Evolutionary conservation across 2,888 invertebrate genomes (phyloP), one percentile per base, ranked within the genome.

Genomic region (Trissonchulus sp.): DNA sequence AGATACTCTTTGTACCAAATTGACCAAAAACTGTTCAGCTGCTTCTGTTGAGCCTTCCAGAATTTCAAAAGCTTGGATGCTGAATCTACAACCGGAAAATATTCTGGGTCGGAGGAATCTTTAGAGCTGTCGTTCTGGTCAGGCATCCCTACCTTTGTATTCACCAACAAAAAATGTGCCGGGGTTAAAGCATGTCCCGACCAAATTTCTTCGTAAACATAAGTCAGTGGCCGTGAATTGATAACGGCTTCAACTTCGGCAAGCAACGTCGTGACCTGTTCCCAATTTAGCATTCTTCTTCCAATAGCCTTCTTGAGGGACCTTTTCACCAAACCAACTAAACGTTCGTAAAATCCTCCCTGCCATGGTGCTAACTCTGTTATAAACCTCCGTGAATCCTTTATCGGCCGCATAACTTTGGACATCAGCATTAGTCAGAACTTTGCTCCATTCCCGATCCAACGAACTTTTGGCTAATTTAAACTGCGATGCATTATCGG

Each of bases 341-440:
- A 77, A 28, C 85, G 78, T 78, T 87, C 86, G 81, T 84, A 87
- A 78, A 83, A 84, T 63, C 86, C 86, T 73, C 86, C 86, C 85
- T 84, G 84, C 86, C 86, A 87, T 1, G 85, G 79, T 1, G 85
- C 83, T 0, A 81, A 78, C 1, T 84, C 85, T 2, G 84, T 83
- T 72, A 83, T 86, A 76, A 85, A 86, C 23, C 77, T 78, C 81
- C 82, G 73, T 28, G 60, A 81, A 81, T 30, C 71, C 72, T 37
- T 78, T n/a, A 1, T 69, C 33, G 30, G 75, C 68, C 63, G 23
- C 35, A 2, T 73, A 69, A 2, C 63, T 63, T n/a, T 31, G 2
- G 1, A 72, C 18, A 74, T 73, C 73, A n/a, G 8, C 33, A 35
- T 71, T 28, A n/a, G 2, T 30, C 28, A 28, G n/a, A 15, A 35